These are phyloP conservation scores for Coptotermes formosanus DNA, from an alignment of 1,140 invertebrate species.

Conservation along the genomic window DNA sequence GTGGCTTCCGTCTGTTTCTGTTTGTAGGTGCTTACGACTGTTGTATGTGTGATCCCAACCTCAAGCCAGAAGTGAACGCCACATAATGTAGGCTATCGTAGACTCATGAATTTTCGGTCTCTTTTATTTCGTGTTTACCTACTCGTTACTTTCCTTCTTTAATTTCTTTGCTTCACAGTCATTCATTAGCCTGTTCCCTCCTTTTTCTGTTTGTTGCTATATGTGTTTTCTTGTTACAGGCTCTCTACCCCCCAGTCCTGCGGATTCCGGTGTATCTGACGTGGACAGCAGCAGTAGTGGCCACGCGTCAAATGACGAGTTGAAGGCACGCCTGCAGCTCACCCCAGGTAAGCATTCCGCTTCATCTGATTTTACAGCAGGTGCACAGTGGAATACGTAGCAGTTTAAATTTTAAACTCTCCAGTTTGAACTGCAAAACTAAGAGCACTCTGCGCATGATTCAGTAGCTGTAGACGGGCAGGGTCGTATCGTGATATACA, in stretches of 20 bases:
- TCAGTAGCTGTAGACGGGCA: no score
- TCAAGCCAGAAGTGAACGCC: no score
- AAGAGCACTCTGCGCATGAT: no score
- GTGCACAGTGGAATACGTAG: no score
- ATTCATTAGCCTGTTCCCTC: neutral
- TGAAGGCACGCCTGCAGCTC: conserved; percentile 73
- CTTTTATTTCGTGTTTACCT: conserved; percentile 12
- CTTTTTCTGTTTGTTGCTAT: neutral
- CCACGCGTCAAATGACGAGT: conserved; percentile 81
- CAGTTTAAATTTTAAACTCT: no score
- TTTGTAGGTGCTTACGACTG: no score
- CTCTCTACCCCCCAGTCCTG: conserved; percentile 93
- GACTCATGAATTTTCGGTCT: neutral
- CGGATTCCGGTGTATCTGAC: conserved; percentile 95
- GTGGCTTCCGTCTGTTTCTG: no score
- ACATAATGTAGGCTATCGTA: no score
- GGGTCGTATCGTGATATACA: no score
- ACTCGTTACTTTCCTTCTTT: conserved; percentile 20
- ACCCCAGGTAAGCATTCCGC: conserved; percentile 41
- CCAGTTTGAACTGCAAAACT: no score
- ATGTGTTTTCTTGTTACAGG: conserved; percentile 49
- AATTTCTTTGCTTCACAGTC: neutral
- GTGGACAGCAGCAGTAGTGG: conserved; percentile 93
- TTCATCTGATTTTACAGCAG: no score
- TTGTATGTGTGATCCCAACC: no score